Percentiles rank a stretch among this genome's conserved stretches.
Evolutionary conservation across 2,113 vertebrate species (phyloP).

Genomic region (Cyprinus carpio): DNA sequence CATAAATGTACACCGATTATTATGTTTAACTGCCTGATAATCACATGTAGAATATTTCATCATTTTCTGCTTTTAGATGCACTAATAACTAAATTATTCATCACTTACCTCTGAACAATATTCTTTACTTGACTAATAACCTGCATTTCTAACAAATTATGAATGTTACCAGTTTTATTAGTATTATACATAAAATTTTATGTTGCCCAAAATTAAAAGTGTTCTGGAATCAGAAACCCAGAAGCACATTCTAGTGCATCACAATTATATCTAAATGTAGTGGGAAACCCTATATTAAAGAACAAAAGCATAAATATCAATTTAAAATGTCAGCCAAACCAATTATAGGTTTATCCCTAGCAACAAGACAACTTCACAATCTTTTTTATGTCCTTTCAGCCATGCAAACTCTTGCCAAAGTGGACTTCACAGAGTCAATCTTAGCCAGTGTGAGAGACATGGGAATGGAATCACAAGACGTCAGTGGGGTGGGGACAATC

Average conservation of each 20-base stretch:
- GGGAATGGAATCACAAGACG: conserved; percentile 27
- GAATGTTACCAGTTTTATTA: neutral
- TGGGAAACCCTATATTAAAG: neutral
- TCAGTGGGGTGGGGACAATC: conserved; percentile 23
- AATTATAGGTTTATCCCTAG: neutral
- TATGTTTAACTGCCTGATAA: neutral
- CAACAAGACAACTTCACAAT: neutral
- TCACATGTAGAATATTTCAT: neutral
- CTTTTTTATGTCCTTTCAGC: conserved; percentile 43
- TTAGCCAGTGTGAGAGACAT: conserved; percentile 15
- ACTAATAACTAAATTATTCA: neutral
- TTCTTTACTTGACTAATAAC: neutral
- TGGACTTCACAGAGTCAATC: conserved; percentile 13
- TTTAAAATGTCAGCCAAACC: neutral
- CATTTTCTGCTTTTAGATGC: neutral
- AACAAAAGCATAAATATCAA: neutral
- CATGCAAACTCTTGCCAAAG: conserved; percentile 29
- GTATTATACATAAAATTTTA: neutral
- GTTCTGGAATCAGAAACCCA: neutral
- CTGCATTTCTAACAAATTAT: neutral
- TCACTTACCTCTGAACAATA: neutral
- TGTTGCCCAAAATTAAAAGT: neutral
- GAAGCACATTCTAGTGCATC: neutral
- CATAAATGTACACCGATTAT: neutral
- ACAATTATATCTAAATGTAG: neutral